These are phyloP conservation scores for Choristoneura rosaceana DNA, from an alignment of 2,888 invertebrate genomes.

Conservation along the genomic window DNA sequence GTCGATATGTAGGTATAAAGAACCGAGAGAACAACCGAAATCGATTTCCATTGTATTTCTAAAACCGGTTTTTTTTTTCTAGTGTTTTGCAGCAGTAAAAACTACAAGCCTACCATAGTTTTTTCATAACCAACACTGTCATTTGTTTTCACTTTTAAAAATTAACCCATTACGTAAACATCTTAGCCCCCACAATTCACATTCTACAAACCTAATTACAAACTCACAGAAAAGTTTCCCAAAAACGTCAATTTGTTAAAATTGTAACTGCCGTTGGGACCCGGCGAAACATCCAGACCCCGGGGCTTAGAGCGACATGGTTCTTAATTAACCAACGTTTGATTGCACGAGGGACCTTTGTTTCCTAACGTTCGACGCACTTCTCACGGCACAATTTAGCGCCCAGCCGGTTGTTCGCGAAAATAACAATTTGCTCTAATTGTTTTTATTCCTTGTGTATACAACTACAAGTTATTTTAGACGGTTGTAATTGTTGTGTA, in stretches of 20 bases:
- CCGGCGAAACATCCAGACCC: constrained; percentile 30
- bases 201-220: neutral
- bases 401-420: constrained; percentile 23
- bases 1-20: no score
- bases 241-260: constrained; percentile 39
- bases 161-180: neutral
- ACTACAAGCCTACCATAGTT: no score
- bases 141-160: neutral
- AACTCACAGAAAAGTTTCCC: constrained; percentile 5
- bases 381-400: constrained; percentile 29
- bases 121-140: no score
- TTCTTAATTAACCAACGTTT: constrained; percentile 48
- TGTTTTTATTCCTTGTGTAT: constrained; percentile 32
- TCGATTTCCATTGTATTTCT: no score
- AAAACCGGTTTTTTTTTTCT: no score
- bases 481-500: neutral
- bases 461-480: constrained; percentile 3
- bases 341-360: constrained; percentile 45
- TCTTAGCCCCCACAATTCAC: neutral
- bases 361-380: constrained; percentile 29
- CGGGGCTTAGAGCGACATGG: constrained; percentile 46
- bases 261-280: constrained; percentile 25
- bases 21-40: no score
- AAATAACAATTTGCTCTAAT: constrained; percentile 36
- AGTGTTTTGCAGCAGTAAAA: no score